Percentiles rank a stretch among this genome's conserved stretches.
Evolutionary conservation across 2,113 vertebrate genomes (phyloP).

Genomic region (Bothrops jararaca): DNA sequence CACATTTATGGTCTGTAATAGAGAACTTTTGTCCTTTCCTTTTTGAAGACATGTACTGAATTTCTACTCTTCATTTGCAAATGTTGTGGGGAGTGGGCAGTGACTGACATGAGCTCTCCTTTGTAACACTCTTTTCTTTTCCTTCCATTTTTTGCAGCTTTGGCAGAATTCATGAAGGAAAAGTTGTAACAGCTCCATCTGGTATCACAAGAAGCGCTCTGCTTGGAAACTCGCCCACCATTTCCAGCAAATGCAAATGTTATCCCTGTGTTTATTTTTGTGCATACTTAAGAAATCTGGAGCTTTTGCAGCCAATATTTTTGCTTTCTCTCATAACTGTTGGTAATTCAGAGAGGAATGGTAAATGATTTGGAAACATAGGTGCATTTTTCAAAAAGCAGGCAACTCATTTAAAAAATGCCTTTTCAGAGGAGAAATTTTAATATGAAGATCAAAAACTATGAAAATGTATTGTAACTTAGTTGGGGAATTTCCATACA

Average conservation of each 20-base stretch:
- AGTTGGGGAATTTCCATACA: not conserved
- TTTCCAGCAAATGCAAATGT: not conserved
- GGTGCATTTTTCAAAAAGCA: not conserved
- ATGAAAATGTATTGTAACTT: not conserved
- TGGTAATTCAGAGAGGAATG: not conserved
- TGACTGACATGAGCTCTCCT: not conserved
- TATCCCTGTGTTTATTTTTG: not conserved
- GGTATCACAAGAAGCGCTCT: not conserved
- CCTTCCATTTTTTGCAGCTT: not conserved
- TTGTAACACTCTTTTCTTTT: not conserved
- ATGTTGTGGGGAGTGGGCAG: not conserved
- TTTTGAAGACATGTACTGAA: not conserved
- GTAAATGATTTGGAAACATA: not conserved
- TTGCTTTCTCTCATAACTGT: not conserved
- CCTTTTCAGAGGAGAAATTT: not conserved
- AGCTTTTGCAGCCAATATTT: not conserved
- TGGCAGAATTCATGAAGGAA: not conserved
- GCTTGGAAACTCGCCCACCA: not conserved
- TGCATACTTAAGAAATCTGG: not conserved
- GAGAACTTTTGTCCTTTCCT: not conserved
- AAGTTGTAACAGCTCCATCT: not conserved
- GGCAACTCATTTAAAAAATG: not conserved
- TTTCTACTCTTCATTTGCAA: not conserved
- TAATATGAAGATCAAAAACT: not conserved
- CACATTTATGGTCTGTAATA: not conserved